Evolutionary conservation across 1,140 invertebrate genomes (phyloP).

Genomic region (Oreohelix idahoensis): DNA sequence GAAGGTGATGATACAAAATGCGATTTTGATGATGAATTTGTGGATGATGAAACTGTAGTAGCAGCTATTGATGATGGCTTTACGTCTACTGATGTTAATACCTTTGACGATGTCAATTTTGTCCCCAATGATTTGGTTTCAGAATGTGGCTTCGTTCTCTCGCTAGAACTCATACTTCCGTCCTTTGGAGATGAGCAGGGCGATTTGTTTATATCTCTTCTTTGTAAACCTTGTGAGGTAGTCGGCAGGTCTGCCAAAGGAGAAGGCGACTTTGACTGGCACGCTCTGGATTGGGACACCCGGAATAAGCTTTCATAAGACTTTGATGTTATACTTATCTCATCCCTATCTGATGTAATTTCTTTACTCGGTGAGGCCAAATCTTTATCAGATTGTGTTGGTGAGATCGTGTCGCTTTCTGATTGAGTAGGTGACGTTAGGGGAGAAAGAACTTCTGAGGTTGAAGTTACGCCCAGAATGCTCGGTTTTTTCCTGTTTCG

Average conservation of each 20-base stretch:
- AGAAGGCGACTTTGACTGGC: not conserved
- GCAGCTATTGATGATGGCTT: not conserved
- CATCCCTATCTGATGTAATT: not conserved
- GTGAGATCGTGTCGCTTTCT: not conserved
- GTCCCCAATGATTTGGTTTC: not conserved
- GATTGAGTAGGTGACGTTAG: slow-evolving; percentile 16
- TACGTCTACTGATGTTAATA: not conserved
- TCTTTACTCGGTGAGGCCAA: not conserved
- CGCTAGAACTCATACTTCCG: not conserved
- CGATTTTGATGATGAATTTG: not conserved
- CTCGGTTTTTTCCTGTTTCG: not conserved
- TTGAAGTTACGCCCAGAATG: not conserved
- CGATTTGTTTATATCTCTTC: not conserved
- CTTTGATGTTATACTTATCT: not conserved
- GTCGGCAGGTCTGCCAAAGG: not conserved
- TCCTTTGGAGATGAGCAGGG: not conserved
- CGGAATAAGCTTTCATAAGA: not conserved
- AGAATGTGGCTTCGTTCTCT: not conserved
- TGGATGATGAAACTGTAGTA: not conserved
- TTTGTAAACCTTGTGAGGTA: too few species aligned
- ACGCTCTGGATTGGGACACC: not conserved
- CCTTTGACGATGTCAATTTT: not conserved
- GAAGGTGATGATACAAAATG: not conserved
- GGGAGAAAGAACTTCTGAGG: slow-evolving; percentile 20
- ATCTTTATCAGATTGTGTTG: not conserved